These are phyloP conservation scores for Callipepla squamata DNA, from an alignment of 2,113 vertebrate species.

Conservation along the genomic window DNA sequence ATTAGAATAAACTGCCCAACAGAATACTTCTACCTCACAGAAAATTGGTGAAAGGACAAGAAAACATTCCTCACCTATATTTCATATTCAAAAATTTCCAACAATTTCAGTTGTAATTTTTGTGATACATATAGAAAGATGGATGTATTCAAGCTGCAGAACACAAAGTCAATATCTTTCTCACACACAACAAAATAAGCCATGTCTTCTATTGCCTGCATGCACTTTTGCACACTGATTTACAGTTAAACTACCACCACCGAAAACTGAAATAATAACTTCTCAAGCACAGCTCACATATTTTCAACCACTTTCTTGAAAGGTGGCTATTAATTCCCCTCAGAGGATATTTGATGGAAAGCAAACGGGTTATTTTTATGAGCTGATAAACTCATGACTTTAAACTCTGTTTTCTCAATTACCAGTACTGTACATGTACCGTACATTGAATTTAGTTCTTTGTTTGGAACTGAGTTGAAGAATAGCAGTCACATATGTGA, in stretches of 20 bases:
- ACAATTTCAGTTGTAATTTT: conserved; percentile 15
- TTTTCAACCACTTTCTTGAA: conserved; percentile 65
- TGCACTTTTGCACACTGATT: conserved; percentile 38
- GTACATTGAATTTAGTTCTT: not conserved
- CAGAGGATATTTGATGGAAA: conserved; percentile 79
- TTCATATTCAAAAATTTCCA: conserved; percentile 52
- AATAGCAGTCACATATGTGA: not conserved
- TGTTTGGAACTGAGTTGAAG: not conserved
- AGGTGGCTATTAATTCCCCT: conserved; percentile 81
- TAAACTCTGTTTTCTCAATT: conserved; percentile 78
- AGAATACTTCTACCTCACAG: conserved; percentile 29
- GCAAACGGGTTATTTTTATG: conserved; percentile 78
- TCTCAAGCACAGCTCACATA: conserved; percentile 71
- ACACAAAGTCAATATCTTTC: conserved; percentile 7
- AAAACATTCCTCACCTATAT: conserved; percentile 37
- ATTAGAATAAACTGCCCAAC: conserved; percentile 58
- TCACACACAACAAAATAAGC: conserved; percentile 18
- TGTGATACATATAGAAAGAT: not conserved
- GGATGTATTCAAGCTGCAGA: conserved; percentile 9
- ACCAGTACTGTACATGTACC: conserved; percentile 44
- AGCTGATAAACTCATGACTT: conserved; percentile 79
- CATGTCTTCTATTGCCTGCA: not conserved
- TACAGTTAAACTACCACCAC: conserved; percentile 30
- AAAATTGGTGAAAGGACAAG: conserved; percentile 47
- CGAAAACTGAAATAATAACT: conserved; percentile 69